Evolutionary conservation across 2,113 vertebrate species (phyloP).

Genomic region (Tauraco erythrolophus): DNA sequence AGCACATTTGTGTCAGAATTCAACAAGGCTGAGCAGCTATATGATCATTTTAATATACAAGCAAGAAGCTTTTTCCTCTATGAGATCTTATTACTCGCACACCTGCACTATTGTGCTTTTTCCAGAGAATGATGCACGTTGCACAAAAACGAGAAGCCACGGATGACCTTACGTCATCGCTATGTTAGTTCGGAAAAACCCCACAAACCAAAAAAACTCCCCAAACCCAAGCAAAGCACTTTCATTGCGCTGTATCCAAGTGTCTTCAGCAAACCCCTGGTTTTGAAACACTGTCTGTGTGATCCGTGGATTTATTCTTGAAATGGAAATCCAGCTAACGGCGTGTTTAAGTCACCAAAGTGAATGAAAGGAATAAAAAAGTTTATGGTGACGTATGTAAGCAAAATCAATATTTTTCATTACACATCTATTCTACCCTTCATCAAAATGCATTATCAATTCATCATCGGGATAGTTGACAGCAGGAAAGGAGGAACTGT

Average conservation of each 20-base stretch:
- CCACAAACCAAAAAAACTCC: neutral
- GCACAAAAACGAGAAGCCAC: neutral
- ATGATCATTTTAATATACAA: neutral
- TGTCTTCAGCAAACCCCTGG: neutral
- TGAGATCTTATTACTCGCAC: neutral
- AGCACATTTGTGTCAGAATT: neutral
- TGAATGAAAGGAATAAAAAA: neutral
- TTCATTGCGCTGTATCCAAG: neutral
- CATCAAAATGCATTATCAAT: neutral
- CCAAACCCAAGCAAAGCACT: neutral
- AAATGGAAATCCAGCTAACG: neutral
- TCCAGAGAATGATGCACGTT: neutral
- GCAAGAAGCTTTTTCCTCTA: neutral
- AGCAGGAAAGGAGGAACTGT: slow-evolving; percentile 48
- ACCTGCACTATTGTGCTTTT: neutral
- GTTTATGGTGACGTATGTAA: neutral
- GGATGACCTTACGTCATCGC: neutral
- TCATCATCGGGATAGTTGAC: neutral
- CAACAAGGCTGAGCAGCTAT: neutral
- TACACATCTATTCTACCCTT: neutral
- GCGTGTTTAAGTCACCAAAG: neutral
- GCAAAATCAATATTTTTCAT: neutral
- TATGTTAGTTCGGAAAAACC: neutral
- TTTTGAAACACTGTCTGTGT: neutral
- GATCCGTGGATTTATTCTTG: neutral